A percentile compares a stretch with the other conserved stretches of the same genome.
These are phyloP conservation scores for Planococcus citri DNA, from an alignment of 1,140 invertebrate genomes.

Conservation along the genomic window DNA sequence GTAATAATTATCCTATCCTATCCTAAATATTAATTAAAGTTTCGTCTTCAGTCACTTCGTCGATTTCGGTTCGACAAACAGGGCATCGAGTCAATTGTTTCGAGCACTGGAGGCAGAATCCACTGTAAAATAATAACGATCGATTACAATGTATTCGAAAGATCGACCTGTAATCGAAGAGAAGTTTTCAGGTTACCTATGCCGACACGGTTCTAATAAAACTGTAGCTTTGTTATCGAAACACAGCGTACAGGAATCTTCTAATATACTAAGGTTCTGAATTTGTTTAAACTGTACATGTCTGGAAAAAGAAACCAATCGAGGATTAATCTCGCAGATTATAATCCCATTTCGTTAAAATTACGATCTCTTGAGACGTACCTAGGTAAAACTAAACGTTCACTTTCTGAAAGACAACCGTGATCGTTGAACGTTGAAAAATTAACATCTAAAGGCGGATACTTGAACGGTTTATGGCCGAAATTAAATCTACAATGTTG, in stretches of 20 bases:
- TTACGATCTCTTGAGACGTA: conserved; percentile 25
- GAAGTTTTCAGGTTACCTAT: conserved; percentile 41
- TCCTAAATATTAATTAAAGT: conserved; percentile 12
- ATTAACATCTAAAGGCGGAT: conserved; percentile 54
- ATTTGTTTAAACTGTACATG: neutral
- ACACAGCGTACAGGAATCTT: conserved; percentile 79
- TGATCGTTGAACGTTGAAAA: conserved; percentile 64
- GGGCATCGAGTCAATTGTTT: conserved; percentile 68
- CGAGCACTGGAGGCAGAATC: conserved; percentile 71
- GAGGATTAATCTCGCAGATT: too few species aligned
- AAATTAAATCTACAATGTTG: conserved; percentile 92
- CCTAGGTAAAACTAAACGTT: conserved; percentile 52
- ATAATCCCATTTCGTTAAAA: neutral
- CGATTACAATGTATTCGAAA: neutral
- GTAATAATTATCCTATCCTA: neutral
- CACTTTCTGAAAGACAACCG: conserved; percentile 51
- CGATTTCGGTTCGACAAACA: conserved; percentile 63
- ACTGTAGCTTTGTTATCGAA: conserved; percentile 67
- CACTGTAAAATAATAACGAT: conserved; percentile 46
- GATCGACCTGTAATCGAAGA: neutral
- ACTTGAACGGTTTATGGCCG: conserved; percentile 64
- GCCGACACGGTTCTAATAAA: conserved; percentile 62
- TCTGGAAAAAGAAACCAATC: neutral
- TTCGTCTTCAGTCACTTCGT: conserved; percentile 18
- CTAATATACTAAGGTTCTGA: conserved; percentile 30